Base-by-base conservation (phyloP, 2,888 invertebrate species). In the Brachyptera risi region DNA sequence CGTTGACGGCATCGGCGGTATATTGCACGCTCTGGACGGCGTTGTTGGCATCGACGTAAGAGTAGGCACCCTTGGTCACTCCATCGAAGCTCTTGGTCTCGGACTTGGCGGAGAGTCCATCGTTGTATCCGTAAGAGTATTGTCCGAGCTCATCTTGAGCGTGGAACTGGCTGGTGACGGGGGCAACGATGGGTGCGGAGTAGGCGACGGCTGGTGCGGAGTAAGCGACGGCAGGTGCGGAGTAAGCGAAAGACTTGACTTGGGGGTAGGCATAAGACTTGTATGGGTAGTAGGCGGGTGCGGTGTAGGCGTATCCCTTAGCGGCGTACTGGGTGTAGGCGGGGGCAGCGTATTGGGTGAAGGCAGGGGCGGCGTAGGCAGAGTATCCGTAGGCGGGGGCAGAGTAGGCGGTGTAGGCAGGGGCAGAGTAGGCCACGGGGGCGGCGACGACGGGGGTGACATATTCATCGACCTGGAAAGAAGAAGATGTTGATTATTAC, bases 381-480 rank as follows among this genome's bases (percentile, higher is more conserved):
- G 19, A 21, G 31, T 9, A 24, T 19, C 2, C 27, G 35, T 24
- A 17, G 19, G 50, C 50, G 37, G 31, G 35, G 35, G 47, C 44
- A 15, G 59, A 5, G 47, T 49, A 23, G 27, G 49, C 24, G 27
- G 47, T 15, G 31, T 49, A 19, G n/a, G 21, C 9, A 21, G 54
- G 54, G 54, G 37, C 37, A 23, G 54, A 24, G 37, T 73, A 72
- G 27, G 69, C 78, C 56, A 78, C 77, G 50, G 84, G 84, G 24
- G 81, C 82, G 44, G 80, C 83, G 3, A 85, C 84, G 44, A 84
- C 79, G 51, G 82, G 80, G 73, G 84, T 84, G 26, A 84, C 84
- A 65, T 79, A 5, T 24, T 47, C 47, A 7, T 21, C 21, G 47
- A 47, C 24, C 47, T 47, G 47, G 11, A 47, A 5, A 47, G 19